Conservation (phyloP, 2,797 vertebrate genomes). For the Glyptemys insculpta region DNA sequence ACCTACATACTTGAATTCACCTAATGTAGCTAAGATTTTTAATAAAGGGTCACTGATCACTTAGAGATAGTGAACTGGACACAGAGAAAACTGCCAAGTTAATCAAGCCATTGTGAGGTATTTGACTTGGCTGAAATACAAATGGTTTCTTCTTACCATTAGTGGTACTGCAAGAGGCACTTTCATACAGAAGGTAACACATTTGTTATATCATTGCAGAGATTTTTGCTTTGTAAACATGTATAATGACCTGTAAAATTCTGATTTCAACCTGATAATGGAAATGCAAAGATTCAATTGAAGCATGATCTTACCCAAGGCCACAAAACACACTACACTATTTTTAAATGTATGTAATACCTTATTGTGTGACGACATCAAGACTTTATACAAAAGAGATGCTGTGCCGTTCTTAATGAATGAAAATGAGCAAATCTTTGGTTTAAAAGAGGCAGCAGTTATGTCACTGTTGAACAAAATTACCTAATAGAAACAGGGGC, state of each 20-base stretch:
- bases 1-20: slow-evolving; percentile 34
- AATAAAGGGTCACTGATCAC: slow-evolving; percentile 34
- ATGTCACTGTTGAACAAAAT: slow-evolving; percentile 71
- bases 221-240: not conserved
- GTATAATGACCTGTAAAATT: slow-evolving; percentile 46
- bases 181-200: not conserved
- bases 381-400: slow-evolving; percentile 47
- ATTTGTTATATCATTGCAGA: not conserved
- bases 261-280: slow-evolving; percentile 51
- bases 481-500: slow-evolving; percentile 53
- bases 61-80: not conserved
- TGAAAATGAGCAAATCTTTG: slow-evolving; percentile 80
- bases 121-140: slow-evolving; percentile 14
- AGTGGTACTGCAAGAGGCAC: not conserved
- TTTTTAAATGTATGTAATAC: slow-evolving; percentile 56
- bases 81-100: not conserved
- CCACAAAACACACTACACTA: slow-evolving; percentile 56
- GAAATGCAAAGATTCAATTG: slow-evolving; percentile 50
- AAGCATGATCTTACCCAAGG: slow-evolving; percentile 64
- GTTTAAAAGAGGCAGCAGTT: slow-evolving; percentile 76
- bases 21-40: slow-evolving; percentile 67
- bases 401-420: slow-evolving; percentile 51
- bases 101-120: slow-evolving; percentile 23
- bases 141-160: not conserved
- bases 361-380: slow-evolving; percentile 53